Evolutionary conservation across 2,888 invertebrate genomes (phyloP).

Genomic region (Mystacides longicornis): DNA sequence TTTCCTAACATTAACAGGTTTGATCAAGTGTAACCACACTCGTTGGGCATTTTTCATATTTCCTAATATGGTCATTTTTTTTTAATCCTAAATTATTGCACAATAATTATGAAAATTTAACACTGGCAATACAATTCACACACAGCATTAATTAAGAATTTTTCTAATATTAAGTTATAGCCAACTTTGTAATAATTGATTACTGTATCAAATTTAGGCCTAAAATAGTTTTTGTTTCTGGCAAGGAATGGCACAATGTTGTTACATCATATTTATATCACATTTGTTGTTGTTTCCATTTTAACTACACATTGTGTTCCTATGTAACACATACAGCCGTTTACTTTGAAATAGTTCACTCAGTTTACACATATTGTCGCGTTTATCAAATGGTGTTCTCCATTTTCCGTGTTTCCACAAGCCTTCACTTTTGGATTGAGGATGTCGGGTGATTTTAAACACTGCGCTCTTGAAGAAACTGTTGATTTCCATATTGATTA

Average conservation of each 20-base stretch:
- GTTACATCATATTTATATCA: neutral
- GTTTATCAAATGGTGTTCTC: slow-evolving; percentile 50
- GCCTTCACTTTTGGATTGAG: slow-evolving; percentile 40
- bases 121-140: neutral
- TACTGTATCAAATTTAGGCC: neutral
- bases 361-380: neutral
- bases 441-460: neutral
- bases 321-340: no score
- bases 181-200: neutral
- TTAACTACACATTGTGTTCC: no score
- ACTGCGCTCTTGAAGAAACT: neutral
- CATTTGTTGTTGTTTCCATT: neutral
- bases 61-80: slow-evolving; percentile 2
- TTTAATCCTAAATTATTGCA: neutral
- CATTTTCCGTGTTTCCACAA: slow-evolving; percentile 78
- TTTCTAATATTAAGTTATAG: neutral
- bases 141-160: no score
- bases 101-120: neutral
- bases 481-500: neutral
- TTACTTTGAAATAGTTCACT: no score
- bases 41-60: slow-evolving; percentile 10
- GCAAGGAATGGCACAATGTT: neutral
- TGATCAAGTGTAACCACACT: slow-evolving; percentile 39
- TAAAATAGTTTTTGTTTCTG: neutral
- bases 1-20: slow-evolving; percentile 68